Conservation (phyloP, 2,797 vertebrate species). For the Sarcoramphus papa region DNA sequence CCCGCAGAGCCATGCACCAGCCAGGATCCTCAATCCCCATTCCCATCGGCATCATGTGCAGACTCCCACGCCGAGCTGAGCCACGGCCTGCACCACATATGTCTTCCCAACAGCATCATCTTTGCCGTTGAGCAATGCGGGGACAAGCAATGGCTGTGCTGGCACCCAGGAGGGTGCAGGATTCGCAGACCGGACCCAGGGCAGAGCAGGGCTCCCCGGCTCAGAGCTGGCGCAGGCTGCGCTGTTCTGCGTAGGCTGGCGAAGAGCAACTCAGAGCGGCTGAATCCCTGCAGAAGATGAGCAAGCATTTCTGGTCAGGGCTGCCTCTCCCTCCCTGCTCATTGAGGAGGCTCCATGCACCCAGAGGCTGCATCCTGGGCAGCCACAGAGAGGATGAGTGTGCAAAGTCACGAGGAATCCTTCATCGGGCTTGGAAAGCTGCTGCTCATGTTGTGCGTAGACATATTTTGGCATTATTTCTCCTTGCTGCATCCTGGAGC, state of each 20-base stretch:
- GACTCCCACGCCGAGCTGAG: accelerated
- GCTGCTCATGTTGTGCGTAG: neutral
- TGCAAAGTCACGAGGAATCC: neutral
- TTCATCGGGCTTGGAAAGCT: neutral
- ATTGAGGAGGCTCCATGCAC: neutral
- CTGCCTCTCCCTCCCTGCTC: neutral
- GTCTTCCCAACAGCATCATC: neutral
- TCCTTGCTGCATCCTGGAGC: neutral
- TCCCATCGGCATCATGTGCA: accelerated
- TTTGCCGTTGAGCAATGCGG: neutral
- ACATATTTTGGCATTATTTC: neutral
- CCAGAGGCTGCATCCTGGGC: neutral
- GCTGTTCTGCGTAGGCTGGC: neutral
- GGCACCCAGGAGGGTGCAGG: neutral
- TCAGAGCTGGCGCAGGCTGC: neutral
- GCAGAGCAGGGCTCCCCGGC: neutral
- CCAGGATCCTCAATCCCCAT: neutral
- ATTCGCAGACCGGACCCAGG: neutral
- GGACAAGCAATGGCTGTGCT: neutral
- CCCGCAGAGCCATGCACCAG: neutral
- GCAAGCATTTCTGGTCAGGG: neutral
- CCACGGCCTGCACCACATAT: neutral
- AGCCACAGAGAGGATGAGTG: neutral
- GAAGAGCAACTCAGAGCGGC: neutral
- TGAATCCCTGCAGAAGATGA: neutral